Percentiles rank a stretch among this genome's conserved stretches.
phyloP scores from a whole-genome alignment of 1,140 invertebrate species.

The Trialeurodes vaporariorum region DNA sequence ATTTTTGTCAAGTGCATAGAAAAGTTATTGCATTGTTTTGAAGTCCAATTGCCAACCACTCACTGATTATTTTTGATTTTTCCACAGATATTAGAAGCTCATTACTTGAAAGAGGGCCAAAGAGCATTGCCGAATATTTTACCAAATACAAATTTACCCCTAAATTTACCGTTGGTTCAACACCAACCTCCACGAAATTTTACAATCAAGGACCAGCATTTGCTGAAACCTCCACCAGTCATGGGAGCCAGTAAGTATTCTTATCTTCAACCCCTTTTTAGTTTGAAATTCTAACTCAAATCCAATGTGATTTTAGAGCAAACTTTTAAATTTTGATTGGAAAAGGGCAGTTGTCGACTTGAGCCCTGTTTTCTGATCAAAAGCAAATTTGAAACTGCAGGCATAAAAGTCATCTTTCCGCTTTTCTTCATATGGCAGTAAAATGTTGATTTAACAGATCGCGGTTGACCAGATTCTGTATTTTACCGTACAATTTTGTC shows the following conservation, averaged over 20 bases:
- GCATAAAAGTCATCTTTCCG: too few relatives aligned
- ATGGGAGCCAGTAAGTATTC: constrained; percentile 64
- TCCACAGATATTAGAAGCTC: constrained; percentile 37
- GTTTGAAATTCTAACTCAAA: neutral
- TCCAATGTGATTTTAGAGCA: constrained; percentile 3
- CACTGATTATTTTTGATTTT: neutral
- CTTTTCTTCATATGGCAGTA: too few relatives aligned
- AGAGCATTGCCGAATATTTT: constrained; percentile 37
- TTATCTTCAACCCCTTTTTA: neutral
- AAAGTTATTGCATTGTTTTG: too few relatives aligned
- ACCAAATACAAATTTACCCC: constrained; percentile 52
- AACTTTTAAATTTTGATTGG: too few relatives aligned
- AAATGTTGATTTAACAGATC: too few relatives aligned
- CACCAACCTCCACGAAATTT: constrained; percentile 71
- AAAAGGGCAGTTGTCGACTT: too few relatives aligned
- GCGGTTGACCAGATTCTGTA: too few relatives aligned
- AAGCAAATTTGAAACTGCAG: constrained; percentile 1
- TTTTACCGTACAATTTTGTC: too few relatives aligned
- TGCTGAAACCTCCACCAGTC: constrained; percentile 79
- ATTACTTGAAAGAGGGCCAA: constrained; percentile 35
- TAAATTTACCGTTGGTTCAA: constrained; percentile 60
- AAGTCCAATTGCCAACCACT: too few relatives aligned
- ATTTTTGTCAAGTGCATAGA: too few relatives aligned
- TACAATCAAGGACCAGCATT: constrained; percentile 83
- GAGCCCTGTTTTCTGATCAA: constrained; percentile 16